A percentile compares a stretch with the other conserved stretches of the same genome.
phyloP scores from a whole-genome alignment of 2,888 invertebrate genomes.

The Dicyrtoma fusca region DNA sequence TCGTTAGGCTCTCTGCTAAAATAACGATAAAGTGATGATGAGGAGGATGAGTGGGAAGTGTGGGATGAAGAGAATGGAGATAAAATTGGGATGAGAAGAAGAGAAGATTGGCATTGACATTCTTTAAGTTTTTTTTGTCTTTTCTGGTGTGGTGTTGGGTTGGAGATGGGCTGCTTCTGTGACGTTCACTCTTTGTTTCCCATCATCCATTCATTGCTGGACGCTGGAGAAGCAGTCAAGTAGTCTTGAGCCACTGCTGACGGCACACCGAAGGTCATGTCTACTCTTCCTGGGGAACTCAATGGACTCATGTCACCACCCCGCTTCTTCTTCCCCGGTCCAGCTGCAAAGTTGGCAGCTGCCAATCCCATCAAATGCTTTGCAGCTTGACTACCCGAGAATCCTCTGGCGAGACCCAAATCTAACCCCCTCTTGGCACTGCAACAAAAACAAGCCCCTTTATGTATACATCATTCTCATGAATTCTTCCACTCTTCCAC shows the following conservation, averaged over 20 bases:
- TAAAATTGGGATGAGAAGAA: neutral
- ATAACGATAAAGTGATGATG: neutral
- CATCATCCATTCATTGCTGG: constrained; percentile 49
- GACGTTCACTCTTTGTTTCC: constrained; percentile 46
- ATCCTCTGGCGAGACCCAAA: constrained; percentile 83
- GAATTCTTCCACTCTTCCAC: neutral
- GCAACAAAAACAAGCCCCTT: neutral
- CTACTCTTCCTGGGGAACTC: constrained; percentile 30
- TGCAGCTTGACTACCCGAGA: constrained; percentile 85
- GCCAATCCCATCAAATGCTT: constrained; percentile 91
- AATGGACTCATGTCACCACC: constrained; percentile 41
- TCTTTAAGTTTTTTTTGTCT: neutral
- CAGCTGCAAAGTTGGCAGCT: constrained; percentile 74
- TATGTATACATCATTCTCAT: neutral
- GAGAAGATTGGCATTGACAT: neutral
- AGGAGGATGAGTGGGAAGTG: neutral
- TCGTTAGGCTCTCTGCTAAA: neutral
- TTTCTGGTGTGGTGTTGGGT: constrained; percentile 25
- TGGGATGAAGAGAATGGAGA: neutral
- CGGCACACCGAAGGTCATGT: constrained; percentile 16
- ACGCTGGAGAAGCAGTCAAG: constrained; percentile 33
- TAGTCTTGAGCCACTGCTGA: constrained; percentile 27
- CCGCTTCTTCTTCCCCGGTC: constrained; percentile 56
- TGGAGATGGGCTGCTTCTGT: too few species aligned
- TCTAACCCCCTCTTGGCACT: constrained; percentile 86